Evolutionary conservation across 92 coral and sea anemone species (phyloP).

Genomic region (Actinernus sp.): DNA sequence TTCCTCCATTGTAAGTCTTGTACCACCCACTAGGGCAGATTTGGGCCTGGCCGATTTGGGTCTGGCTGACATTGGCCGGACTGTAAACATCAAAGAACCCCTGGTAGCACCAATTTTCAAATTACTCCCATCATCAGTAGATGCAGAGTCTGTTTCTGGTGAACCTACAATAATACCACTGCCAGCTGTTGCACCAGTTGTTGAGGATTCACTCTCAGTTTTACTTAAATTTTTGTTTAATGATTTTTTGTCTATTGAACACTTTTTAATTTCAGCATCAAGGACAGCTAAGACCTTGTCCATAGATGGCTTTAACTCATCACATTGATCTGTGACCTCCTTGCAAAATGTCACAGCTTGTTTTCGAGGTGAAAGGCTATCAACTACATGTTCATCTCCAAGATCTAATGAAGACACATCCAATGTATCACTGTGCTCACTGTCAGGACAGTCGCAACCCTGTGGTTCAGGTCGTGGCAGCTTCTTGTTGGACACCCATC

Average conservation of each 20-base stretch:
- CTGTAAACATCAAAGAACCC: too few relatives aligned
- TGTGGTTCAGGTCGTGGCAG: slow-evolving; percentile 81
- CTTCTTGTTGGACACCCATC: slow-evolving; percentile 48
- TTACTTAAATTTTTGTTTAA: too few relatives aligned
- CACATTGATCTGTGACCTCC: slow-evolving; percentile 49
- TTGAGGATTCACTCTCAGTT: slow-evolving; percentile 4
- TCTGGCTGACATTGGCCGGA: slow-evolving; percentile 14
- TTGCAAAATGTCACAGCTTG: slow-evolving; percentile 32
- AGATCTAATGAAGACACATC: neutral
- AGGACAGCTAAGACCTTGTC: slow-evolving; percentile 72
- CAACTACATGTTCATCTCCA: neutral
- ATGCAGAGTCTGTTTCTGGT: neutral
- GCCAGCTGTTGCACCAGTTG: slow-evolving; percentile 10
- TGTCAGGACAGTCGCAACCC: slow-evolving; percentile 77
- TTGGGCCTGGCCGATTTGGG: slow-evolving; percentile 21
- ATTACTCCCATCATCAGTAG: slow-evolving; percentile 2
- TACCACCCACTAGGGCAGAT: slow-evolving; percentile 9
- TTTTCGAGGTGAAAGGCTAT: neutral
- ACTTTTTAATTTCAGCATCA: slow-evolving; percentile 68
- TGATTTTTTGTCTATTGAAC: slow-evolving; percentile 2
- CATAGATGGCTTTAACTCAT: slow-evolving; percentile 71
- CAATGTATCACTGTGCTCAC: slow-evolving; percentile 17
- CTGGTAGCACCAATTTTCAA: neutral
- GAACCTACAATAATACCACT: slow-evolving; percentile 2
- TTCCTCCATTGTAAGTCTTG: slow-evolving; percentile 32